Evolutionary conservation across 1,140 invertebrate genomes (phyloP).

Genomic region (Babylonia areolata): DNA sequence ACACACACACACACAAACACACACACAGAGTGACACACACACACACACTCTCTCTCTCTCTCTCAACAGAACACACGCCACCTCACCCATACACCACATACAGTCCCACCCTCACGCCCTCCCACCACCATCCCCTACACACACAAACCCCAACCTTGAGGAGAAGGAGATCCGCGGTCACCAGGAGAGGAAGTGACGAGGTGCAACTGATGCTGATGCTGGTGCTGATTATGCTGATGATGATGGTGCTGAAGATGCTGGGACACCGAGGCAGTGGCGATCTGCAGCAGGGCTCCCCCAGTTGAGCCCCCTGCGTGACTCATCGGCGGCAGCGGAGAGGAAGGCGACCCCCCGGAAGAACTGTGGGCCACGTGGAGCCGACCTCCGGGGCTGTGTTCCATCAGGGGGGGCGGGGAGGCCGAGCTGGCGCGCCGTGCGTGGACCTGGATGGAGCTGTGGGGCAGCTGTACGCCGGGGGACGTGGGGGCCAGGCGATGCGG

Average conservation of each 20-base stretch:
- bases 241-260: neutral
- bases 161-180: neutral
- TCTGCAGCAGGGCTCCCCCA: neutral
- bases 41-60: neutral
- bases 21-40: neutral
- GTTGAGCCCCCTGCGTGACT: too few species aligned
- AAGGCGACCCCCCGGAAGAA: too few species aligned
- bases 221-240: neutral
- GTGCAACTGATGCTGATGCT: too few species aligned
- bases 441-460: neutral
- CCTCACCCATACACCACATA: neutral
- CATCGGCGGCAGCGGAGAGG: too few species aligned
- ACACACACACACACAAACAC: neutral
- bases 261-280: neutral
- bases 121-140: neutral
- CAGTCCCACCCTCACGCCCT: neutral
- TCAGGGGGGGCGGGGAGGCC: neutral
- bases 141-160: conserved; percentile 16
- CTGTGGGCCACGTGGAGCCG: neutral
- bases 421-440: neutral
- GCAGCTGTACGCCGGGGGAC: neutral
- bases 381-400: neutral
- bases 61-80: neutral
- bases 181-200: neutral
- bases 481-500: neutral